These are phyloP conservation scores for Mnemiopsis leidyi DNA, from an alignment of 37 sponge, comb jelly and placozoan species.

Conservation along the genomic window DNA sequence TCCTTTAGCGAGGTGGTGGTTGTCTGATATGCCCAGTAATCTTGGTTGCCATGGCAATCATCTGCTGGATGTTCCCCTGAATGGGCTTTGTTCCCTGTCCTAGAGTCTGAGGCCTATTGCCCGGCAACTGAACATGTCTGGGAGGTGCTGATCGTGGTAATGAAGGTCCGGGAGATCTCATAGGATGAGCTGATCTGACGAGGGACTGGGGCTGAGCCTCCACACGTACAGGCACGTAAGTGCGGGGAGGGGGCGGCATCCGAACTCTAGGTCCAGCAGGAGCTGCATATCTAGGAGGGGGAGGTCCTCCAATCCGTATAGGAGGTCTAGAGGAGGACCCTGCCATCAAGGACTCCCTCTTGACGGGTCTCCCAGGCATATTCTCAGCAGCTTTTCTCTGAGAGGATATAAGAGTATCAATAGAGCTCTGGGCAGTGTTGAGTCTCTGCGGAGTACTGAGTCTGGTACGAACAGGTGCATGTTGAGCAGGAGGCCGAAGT, in stretches of 20 bases:
- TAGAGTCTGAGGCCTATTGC: not conserved
- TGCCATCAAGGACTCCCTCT: not conserved
- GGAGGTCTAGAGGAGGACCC: not conserved
- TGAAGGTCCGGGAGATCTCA: not conserved
- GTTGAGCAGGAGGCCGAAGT: conserved; percentile 14
- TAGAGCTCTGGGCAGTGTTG: not conserved
- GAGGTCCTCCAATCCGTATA: not conserved
- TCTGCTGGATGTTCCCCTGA: not conserved
- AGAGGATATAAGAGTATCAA: not conserved
- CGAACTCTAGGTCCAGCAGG: not conserved
- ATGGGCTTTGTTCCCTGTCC: not conserved
- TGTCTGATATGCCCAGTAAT: not conserved
- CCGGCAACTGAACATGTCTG: not conserved
- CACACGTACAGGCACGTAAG: not conserved
- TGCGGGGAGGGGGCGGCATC: not conserved
- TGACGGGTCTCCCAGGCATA: not conserved
- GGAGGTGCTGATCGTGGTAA: not conserved
- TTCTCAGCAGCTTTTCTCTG: conserved; percentile 13
- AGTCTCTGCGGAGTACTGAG: not conserved
- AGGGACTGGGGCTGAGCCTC: not conserved
- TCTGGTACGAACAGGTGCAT: not conserved
- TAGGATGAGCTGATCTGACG: too few species aligned
- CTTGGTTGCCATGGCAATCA: conserved; percentile 64
- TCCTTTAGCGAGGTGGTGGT: not conserved
- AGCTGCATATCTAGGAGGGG: not conserved